phyloP scores from a whole-genome alignment of 2,113 vertebrate genomes.

The Petrocephalus microphthalmus region DNA sequence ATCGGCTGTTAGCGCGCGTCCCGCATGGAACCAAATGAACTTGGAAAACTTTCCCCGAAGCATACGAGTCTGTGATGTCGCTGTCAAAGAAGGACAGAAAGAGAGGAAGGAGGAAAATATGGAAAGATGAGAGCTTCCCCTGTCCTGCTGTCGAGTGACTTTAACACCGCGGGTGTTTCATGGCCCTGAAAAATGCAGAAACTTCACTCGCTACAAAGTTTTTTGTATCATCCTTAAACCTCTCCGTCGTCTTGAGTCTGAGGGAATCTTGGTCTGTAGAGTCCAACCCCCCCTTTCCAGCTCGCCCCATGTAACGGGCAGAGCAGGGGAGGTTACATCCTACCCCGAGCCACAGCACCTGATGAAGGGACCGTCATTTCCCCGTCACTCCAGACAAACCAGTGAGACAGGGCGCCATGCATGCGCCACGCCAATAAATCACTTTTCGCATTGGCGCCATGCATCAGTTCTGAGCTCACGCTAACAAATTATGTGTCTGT shows the following conservation, averaged over 20 bases:
- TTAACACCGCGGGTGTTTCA: neutral
- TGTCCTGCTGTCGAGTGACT: neutral
- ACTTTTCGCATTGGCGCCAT: slow-evolving; percentile 18
- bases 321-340: slow-evolving; percentile 33
- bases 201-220: slow-evolving; percentile 20
- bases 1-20: neutral
- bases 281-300: slow-evolving; percentile 32
- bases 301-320: slow-evolving; percentile 9
- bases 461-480: slow-evolving; percentile 40
- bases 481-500: slow-evolving; percentile 42
- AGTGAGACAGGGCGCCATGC: slow-evolving; percentile 11
- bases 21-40: neutral
- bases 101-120: neutral
- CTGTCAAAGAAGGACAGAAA: neutral
- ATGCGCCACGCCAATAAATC: slow-evolving; percentile 35
- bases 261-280: neutral
- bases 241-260: slow-evolving; percentile 36
- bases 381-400: slow-evolving; percentile 26
- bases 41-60: neutral
- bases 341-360: slow-evolving; percentile 35
- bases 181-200: slow-evolving; percentile 29
- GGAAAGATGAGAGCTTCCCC: neutral
- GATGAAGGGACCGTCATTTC: slow-evolving; percentile 45
- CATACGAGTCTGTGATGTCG: neutral
- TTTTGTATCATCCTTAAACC: slow-evolving; percentile 38